Conservation (phyloP, 2,797 vertebrate genomes). For the Erithacus rubecula region DNA sequence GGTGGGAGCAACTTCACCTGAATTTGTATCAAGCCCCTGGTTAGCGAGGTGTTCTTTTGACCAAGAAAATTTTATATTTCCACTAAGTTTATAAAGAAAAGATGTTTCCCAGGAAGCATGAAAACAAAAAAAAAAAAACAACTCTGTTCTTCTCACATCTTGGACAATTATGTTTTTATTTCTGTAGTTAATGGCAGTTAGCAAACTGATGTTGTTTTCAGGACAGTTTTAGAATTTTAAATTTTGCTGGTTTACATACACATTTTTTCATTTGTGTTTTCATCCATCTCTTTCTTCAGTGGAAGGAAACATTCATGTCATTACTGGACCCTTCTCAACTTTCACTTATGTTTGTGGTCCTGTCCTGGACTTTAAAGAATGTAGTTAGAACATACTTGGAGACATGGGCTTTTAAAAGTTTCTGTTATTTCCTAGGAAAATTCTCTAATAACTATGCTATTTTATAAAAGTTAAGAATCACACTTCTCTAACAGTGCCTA, state of each 20-base stretch:
- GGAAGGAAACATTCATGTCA: neutral
- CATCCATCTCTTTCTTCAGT: neutral
- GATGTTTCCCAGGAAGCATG: neutral
- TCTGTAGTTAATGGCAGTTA: neutral
- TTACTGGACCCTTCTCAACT: neutral
- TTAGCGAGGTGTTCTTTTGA: neutral
- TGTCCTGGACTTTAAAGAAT: neutral
- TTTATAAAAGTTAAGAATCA: neutral
- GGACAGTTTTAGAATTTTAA: neutral
- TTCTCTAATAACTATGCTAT: neutral
- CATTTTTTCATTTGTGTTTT: neutral
- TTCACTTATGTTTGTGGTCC: neutral
- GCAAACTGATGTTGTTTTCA: neutral
- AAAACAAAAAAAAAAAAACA: neutral
- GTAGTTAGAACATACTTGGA: neutral
- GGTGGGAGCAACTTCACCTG: neutral
- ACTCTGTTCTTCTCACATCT: neutral
- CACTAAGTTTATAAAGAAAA: neutral
- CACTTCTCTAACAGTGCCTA: neutral
- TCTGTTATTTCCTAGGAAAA: neutral
- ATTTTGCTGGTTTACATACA: neutral
- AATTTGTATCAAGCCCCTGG: neutral
- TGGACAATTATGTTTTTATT: neutral
- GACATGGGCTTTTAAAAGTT: neutral
- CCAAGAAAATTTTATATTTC: neutral